Evolutionary conservation across 2,113 vertebrate genomes (phyloP), one percentile per base, ranked within the genome.

Genomic region (Melospiza melodia): DNA sequence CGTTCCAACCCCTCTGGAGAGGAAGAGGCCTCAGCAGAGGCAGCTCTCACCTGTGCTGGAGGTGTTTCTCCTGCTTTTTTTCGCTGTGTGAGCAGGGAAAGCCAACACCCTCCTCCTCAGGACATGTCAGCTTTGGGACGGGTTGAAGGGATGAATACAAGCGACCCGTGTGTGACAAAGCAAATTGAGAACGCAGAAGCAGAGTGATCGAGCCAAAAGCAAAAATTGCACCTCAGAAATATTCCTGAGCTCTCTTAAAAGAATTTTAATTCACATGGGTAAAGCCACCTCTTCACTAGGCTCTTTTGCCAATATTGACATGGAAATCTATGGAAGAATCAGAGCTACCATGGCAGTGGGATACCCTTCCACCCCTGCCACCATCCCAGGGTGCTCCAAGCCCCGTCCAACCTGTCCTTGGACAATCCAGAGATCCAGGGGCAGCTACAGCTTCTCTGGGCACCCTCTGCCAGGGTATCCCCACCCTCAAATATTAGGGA

Each of bases 401-500:
- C 6, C 2, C 35, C 0, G 0, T 49, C 49, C 52, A 89, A 0
- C 24, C 48, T 16, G 6, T 11, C 8, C 55, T 62, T 49, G 63
- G 48, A 2, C 41, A 43, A 10, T 0, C n/a, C 48, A 83, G n/a
- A 30, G 30, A 48, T 41, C 6, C 41, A 54, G 28, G 28, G 6
- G 2, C 46, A 35, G 62, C 30, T 62, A 55, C 55, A 89, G n/a
- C 20, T 69, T 0, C 62, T 48, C 78, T 89, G 55, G n/a, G 23
- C 0, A 75, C 0, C 4, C 62, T 17, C 1, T 30, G 2, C 23
- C 46, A 52, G 46, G 4, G 12, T 17, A 12, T 61, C 0, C 0
- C 2, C 68, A 9, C 12, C 10, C 4, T 51, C 33, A 1, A 41
- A 41, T 15, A 41, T 41, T 7, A 81, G 22, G 1, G 3, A 71